Evolutionary conservation across 2,113 vertebrate genomes (phyloP).

Genomic region (Dolichotis patagonum): DNA sequence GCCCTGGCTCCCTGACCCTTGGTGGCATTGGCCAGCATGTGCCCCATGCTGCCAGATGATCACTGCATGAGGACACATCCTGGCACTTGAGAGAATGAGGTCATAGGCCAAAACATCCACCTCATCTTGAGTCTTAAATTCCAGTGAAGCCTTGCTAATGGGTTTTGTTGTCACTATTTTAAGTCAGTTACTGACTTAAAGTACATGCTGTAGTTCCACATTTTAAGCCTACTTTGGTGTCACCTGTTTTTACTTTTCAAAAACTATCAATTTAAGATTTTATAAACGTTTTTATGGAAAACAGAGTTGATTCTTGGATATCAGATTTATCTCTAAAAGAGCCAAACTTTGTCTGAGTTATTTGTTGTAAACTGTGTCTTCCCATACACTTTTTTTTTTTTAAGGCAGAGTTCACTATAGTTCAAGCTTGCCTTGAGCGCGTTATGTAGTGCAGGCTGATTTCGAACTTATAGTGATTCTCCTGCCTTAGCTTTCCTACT

Average conservation of each 20-base stretch:
- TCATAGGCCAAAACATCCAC: not conserved
- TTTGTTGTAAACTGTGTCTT: not conserved
- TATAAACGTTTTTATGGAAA: not conserved
- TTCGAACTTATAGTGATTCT: not conserved
- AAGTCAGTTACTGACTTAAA: not conserved
- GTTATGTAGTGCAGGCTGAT: not conserved
- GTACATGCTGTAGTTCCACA: not conserved
- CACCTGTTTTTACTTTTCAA: not conserved
- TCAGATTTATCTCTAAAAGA: not conserved
- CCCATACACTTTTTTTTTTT: not conserved
- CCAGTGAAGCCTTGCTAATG: not conserved
- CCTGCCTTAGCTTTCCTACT: not conserved
- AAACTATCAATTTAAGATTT: not conserved
- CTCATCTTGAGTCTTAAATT: not conserved
- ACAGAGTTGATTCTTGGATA: not conserved
- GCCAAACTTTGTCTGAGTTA: too few relatives aligned
- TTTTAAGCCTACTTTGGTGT: not conserved
- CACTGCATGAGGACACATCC: not conserved
- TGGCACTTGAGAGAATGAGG: not conserved
- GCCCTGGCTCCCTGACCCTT: too few relatives aligned
- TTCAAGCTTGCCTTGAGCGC: not conserved
- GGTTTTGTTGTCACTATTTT: not conserved
- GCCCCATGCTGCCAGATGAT: not conserved
- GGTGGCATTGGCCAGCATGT: not conserved
- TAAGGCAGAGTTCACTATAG: not conserved